Evolutionary conservation across 2,888 invertebrate genomes (phyloP).

Genomic region (Cephus pulcher): DNA sequence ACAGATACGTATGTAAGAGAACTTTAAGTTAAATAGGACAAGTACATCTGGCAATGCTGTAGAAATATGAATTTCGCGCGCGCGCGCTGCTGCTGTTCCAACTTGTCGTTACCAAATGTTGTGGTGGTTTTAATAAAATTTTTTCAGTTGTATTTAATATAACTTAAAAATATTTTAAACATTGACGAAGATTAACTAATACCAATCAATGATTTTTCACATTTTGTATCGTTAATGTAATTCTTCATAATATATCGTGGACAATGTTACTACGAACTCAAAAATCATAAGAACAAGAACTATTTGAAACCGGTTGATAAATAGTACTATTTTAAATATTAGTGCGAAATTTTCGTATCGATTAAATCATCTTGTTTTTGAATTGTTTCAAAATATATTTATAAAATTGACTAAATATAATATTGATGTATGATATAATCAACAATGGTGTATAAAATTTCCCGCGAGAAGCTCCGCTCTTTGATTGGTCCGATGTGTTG

Average conservation of each 20-base stretch:
- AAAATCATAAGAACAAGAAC: background rate
- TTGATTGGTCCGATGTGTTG: background rate
- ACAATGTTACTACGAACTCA: background rate
- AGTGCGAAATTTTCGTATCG: background rate
- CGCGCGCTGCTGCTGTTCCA: background rate
- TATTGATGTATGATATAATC: background rate
- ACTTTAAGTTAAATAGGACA: background rate
- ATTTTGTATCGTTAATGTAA: background rate
- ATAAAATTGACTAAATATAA: background rate
- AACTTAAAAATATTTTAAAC: background rate
- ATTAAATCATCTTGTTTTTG: background rate
- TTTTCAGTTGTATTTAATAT: background rate
- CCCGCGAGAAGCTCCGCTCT: background rate
- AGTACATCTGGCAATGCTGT: background rate
- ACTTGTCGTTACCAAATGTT: background rate
- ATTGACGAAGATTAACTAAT: background rate
- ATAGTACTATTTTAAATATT: background rate
- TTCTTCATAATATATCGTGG: background rate
- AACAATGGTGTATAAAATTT: background rate
- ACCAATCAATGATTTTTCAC: background rate
- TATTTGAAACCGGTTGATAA: background rate
- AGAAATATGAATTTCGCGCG: slow-evolving; percentile 35
- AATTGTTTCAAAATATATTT: background rate
- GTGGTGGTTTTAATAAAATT: background rate
- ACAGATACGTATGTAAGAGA: background rate